Percentiles rank a stretch among this genome's conserved stretches.
Evolutionary conservation across 2,888 invertebrate species (phyloP).

Genomic region (Idaea dimidiata): DNA sequence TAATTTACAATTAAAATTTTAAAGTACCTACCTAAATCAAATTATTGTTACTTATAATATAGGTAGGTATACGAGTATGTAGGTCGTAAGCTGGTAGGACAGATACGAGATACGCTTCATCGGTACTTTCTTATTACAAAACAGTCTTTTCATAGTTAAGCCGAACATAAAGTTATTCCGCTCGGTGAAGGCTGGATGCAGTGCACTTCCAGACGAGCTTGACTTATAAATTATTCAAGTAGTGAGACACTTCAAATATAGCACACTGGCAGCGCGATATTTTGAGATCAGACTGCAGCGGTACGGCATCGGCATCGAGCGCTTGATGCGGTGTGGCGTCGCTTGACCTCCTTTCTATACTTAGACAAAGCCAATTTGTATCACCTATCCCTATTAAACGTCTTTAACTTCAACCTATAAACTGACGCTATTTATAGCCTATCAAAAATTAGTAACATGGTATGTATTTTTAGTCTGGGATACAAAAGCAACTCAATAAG

Average conservation of each 20-base stretch:
- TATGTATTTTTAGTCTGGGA: too few relatives aligned
- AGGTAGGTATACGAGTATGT: too few relatives aligned
- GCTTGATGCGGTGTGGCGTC: constrained; percentile 34
- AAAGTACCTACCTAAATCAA: too few relatives aligned
- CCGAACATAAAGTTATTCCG: constrained; percentile 51
- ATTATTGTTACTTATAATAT: too few relatives aligned
- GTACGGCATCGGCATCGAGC: constrained; percentile 25
- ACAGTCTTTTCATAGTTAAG: constrained; percentile 35
- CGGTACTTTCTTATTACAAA: neutral
- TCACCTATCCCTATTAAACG: neutral
- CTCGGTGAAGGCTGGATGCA: constrained; percentile 58
- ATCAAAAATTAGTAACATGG: neutral
- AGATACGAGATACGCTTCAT: neutral
- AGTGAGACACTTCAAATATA: constrained; percentile 76
- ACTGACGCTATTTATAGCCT: neutral
- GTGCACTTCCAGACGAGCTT: constrained; percentile 65
- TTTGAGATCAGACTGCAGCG: constrained; percentile 54
- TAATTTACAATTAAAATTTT: too few relatives aligned
- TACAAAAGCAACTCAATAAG: too few relatives aligned
- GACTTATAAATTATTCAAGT: constrained; percentile 79
- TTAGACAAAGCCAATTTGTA: constrained; percentile 27
- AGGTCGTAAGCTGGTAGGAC: too few relatives aligned
- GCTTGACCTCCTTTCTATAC: constrained; percentile 50
- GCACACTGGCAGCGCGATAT: constrained; percentile 66
- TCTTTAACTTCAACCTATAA: neutral